Evolutionary conservation across 2,888 invertebrate genomes (phyloP), one percentile per base, ranked within the genome.

Genomic region (Brenthis ino): DNA sequence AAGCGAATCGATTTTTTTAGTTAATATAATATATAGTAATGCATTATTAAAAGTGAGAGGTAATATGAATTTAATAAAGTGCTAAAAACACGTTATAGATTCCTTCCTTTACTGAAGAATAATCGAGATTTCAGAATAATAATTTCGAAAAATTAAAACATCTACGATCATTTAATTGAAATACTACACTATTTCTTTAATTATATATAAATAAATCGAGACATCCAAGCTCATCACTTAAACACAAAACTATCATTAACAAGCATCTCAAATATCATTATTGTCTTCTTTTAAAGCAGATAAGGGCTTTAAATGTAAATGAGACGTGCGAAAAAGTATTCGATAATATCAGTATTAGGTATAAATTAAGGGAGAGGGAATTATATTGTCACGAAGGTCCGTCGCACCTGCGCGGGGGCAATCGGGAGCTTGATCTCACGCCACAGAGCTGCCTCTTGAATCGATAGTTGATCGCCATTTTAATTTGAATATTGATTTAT

Each of bases 271-370:
- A 84, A 85, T 85, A 85, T 90, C 89, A 88, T 89, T 90, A 89
- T 88, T 85, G 85, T 81, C 80, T 80, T 83, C 84, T 80, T 80
- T 65, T 74, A 75, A 70, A 70, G 65, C 72, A 82, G 89, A 89
- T 89, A 88, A 89, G 82, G 80, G 84, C 78, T 85, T 82, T 84
- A 85, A 89, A 91, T 91, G 90, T 85, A 91, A 91, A 91, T 91
- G 91, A 90, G 91, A 88, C 88, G 85, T 85, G 86, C 81, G 82
- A 86, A 89, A 89, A 89, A 86, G 85, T 85, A 83, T 83, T 81
- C 87, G 90, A 91, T 91, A 86, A 91, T 91, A 90, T 90, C 82
- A 82, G 89, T 88, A 91, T 91, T 91, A 91, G 88, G 91, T 90
- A 89, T 91, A 91, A 91, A 91, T 91, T 89, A 89, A 90, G 87